Evolutionary conservation across 2,113 vertebrate genomes (phyloP).

Genomic region (Cnemophilus loriae): DNA sequence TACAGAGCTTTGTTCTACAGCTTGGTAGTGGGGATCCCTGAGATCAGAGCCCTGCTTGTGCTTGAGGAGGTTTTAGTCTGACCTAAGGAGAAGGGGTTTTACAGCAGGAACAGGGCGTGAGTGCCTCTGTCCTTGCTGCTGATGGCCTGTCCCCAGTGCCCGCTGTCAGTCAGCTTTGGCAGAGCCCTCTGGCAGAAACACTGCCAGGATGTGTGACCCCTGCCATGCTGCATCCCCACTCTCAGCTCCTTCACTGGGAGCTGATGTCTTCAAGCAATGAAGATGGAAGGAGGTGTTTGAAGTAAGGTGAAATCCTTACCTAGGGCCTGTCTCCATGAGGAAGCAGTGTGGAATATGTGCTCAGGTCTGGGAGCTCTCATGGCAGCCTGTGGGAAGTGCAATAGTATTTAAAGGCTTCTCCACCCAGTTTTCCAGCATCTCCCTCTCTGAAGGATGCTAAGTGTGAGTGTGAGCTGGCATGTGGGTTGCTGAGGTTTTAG

Average conservation of each 20-base stretch:
- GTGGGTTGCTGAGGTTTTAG: not conserved
- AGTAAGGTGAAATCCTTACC: not conserved
- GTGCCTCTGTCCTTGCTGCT: not conserved
- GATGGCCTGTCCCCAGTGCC: not conserved
- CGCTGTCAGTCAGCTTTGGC: not conserved
- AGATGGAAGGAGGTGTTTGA: not conserved
- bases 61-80: not conserved
- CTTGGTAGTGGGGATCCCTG: not conserved
- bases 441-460: not conserved
- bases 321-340: not conserved
- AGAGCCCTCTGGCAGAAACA: not conserved
- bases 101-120: not conserved
- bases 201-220: not conserved
- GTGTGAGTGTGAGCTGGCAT: conserved; percentile 6
- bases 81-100: not conserved
- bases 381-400: not conserved
- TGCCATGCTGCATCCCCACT: not conserved
- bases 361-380: not conserved
- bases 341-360: not conserved
- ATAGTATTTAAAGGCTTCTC: not conserved
- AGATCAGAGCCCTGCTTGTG: not conserved
- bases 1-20: not conserved
- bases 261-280: not conserved
- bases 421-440: not conserved
- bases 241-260: not conserved